Base-by-base conservation (phyloP, 1,140 invertebrate species). In the Geopemphigus sp. region DNA sequence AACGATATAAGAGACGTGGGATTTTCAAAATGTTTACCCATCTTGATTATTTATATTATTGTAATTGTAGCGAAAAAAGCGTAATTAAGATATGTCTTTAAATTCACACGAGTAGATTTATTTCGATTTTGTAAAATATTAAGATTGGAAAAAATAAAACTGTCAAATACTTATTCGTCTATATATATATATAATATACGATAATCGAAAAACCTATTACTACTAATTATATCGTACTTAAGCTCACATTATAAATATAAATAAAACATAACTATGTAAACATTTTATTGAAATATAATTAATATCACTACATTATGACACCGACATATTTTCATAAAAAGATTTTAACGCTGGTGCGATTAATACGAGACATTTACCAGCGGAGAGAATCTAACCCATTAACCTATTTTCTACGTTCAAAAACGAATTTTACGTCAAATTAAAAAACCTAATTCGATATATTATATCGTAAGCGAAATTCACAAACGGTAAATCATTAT, bases 311-410 rank as follows among this genome's bases (percentile, higher is more conserved):
- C 24, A 6, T 68, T 50, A 50, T n/a, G 1, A 29, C 68, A 22
- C 11, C 47, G 50, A 26, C 6, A 29, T 26, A 11, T 70, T 47
- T 26, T 53, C 26, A 39, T 8, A 8, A n/a, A n/a, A 39, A 39
- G 32, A 39, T 39, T 39, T 39, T n/a, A 59, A 63, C 59, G 15
- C 59, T 17, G 3, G 32, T 26, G 24, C 66, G 15, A 50, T 68
- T 68, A 50, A 50, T 26, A 54, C 68, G 68, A 53, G 50, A 17
- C 68, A 72, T 72, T 54, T 53, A 72, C 19, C 26, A 8, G 68
- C 15, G 47, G 68, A 53, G 68, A 70, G 8, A 39, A 72, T n/a
- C n/a, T n/a, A 72, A 72, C 68, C 15, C 68, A 24, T 72, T 72
- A 72, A 54, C 68, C 68, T 72, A 72, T 72, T 29, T 72, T 72